Conservation (phyloP, 1,140 invertebrate genomes). For the Steinernema khuongi region DNA sequence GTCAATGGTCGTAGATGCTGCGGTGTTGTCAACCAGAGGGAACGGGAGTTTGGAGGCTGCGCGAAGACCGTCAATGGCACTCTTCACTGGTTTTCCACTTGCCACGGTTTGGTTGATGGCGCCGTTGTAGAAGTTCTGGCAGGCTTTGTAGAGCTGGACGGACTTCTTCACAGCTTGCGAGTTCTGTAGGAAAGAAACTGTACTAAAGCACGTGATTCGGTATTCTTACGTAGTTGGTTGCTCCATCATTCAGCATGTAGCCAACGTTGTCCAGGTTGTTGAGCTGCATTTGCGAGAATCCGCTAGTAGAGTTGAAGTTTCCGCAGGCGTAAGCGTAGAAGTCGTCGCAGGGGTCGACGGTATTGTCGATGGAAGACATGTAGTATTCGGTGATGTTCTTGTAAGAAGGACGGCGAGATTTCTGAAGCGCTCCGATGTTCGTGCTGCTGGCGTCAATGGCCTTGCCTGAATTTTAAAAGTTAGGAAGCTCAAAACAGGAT, state of each 20-base stretch:
- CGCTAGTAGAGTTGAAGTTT: constrained; percentile 69
- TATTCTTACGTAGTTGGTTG: constrained; percentile 27
- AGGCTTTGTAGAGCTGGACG: constrained; percentile 28
- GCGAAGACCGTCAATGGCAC: neutral
- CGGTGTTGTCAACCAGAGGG: neutral
- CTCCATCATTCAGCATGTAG: constrained; percentile 21
- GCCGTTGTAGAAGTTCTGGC: neutral
- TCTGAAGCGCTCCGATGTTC: constrained; percentile 21
- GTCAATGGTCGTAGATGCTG: constrained; percentile 1
- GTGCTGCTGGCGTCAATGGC: constrained; percentile 17
- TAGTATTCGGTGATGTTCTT: neutral
- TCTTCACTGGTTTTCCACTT: neutral
- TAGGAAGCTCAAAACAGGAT: neutral
- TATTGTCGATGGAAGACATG: constrained; percentile 68
- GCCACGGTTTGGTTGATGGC: neutral
- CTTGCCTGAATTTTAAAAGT: neutral
- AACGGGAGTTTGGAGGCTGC: constrained; percentile 4
- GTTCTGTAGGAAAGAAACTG: constrained; percentile 18
- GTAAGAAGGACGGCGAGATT: neutral
- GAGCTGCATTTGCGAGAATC: neutral
- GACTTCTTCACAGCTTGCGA: constrained; percentile 24
- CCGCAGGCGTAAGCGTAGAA: constrained; percentile 91
- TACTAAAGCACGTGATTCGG: neutral
- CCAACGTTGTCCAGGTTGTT: constrained; percentile 20
- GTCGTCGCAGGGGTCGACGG: constrained; percentile 80